phyloP scores from a whole-genome alignment of 2,797 vertebrate species.

The Pteronotus mesoamericanus region DNA sequence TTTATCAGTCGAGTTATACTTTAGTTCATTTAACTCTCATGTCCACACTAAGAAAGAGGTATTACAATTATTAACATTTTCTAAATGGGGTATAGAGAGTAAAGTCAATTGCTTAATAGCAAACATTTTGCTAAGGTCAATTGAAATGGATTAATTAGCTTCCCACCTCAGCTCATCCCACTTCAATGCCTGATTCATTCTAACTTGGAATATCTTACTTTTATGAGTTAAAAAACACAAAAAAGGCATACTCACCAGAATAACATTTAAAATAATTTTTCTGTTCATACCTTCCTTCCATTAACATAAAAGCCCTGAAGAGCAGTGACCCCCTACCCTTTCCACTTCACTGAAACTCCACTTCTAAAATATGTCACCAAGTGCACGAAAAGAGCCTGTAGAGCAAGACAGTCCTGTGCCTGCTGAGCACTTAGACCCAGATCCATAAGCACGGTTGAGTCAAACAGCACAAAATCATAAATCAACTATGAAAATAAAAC shows the following conservation, averaged over 20 bases:
- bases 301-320: neutral
- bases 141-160: neutral
- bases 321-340: neutral
- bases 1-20: neutral
- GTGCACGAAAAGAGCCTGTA: neutral
- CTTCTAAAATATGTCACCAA: neutral
- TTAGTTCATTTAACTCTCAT: neutral
- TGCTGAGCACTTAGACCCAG: too few relatives aligned
- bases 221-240: neutral
- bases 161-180: neutral
- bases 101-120: neutral
- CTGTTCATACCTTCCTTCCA: neutral
- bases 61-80: neutral
- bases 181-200: neutral
- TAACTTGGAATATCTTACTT: neutral
- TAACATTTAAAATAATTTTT: constrained; percentile 2
- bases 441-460: neutral
- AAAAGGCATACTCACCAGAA: neutral
- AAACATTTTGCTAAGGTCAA: neutral
- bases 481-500: neutral
- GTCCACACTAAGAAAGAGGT: neutral
- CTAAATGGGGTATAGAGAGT: neutral
- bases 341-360: neutral
- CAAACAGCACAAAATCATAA: neutral
- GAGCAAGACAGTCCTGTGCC: neutral